A percentile compares a stretch with the other conserved stretches of the same genome.
These are phyloP conservation scores for Thryonomys swinderianus DNA, from an alignment of 2,113 vertebrate species.

Conservation along the genomic window DNA sequence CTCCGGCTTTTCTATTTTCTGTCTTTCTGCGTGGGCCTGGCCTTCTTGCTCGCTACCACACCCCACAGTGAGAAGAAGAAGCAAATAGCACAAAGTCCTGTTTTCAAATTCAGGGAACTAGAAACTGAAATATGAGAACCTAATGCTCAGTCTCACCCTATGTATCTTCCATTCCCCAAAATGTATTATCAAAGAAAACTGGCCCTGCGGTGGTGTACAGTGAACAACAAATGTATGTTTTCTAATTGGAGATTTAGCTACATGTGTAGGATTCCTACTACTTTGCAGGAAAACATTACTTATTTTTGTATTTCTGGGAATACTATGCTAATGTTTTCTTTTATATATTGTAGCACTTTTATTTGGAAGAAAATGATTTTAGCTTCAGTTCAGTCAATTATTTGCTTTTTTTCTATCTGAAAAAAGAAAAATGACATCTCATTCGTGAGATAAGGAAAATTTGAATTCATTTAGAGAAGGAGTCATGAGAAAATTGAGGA, in stretches of 20 bases:
- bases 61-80: neutral
- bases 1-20: neutral
- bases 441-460: neutral
- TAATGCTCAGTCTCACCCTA: neutral
- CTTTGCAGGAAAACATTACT: neutral
- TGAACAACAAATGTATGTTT: neutral
- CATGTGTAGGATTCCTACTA: neutral
- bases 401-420: neutral
- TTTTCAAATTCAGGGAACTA: slow-evolving; percentile 20
- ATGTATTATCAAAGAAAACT: slow-evolving; percentile 10
- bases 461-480: slow-evolving; percentile 23
- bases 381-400: neutral
- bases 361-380: neutral
- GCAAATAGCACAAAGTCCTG: neutral
- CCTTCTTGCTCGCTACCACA: slow-evolving; percentile 23
- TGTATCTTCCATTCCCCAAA: neutral
- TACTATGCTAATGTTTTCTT: neutral
- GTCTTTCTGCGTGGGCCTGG: neutral
- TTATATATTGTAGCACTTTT: neutral
- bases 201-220: neutral
- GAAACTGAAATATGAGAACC: neutral
- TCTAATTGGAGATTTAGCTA: slow-evolving; percentile 27
- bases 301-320: neutral
- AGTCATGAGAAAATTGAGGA: neutral
- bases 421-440: slow-evolving; percentile 2